Evolutionary conservation across 2,888 invertebrate genomes (phyloP), one percentile per base, ranked within the genome.

Genomic region (Pristionchus arcanus): DNA sequence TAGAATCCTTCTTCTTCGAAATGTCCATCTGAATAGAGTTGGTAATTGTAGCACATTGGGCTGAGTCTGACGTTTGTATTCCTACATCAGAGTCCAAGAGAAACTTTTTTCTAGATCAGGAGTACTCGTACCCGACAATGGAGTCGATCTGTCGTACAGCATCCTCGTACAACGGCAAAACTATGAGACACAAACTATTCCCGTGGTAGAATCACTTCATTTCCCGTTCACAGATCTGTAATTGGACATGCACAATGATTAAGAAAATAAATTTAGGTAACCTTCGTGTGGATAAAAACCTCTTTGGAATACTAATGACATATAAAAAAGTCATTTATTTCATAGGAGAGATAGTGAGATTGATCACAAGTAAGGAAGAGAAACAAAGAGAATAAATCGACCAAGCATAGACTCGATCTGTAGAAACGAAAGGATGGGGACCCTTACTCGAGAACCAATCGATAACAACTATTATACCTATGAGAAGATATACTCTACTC

Each of bases 1-100:
- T 95, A 94, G 91, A 95, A 95, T 21, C 94, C 95, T 34, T 92
- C 91, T 53, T 92, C 93, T 49, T 93, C 93, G 37, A 53, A 66
- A 83, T 89, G 83, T 77, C 81, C 63, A 53, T 71, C 90, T 85
- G 59, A 37, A 74, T n/a, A 1, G n/a, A 28, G 19, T 55, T 28
- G 5, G n/a, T 71, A 49, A 49, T n/a, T n/a, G n/a, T n/a, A 49
- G 13, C 42, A 49, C 11, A 49, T 11, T 49, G 42, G 42, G 42
- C 13, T 49, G 11, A 1, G 42, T 49, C 42, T 49, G 0, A 7
- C 42, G 42, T 9, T 9, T 49, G 42, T 9, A 3, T 49, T 13
- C 42, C 42, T 49, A 49, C 11, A 13, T 13, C 11, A 49, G 42
- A 49, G 42, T 13, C 11, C 11, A 42, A 3, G 42, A 49, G 42